Evolutionary conservation across 2,797 vertebrate genomes (phyloP).

Genomic region (Thunnus albacares): DNA sequence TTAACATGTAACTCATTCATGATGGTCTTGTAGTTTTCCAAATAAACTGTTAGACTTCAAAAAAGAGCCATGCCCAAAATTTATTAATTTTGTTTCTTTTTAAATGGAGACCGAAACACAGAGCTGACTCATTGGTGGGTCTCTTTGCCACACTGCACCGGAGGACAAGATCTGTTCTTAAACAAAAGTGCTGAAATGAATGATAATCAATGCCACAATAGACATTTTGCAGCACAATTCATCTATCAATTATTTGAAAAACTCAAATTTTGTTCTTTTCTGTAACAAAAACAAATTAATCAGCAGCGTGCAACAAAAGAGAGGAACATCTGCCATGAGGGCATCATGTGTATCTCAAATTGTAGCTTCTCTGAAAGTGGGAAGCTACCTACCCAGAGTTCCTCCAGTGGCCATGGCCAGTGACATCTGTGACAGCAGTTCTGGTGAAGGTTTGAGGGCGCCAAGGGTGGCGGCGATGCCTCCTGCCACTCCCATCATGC

Average conservation of each 20-base stretch:
- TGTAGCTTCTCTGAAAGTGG: neutral
- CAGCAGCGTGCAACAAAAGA: too few species aligned
- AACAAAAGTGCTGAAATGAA: neutral
- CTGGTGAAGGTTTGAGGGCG: constrained; percentile 83
- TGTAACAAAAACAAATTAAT: neutral
- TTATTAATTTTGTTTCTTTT: constrained; percentile 35
- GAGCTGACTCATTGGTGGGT: neutral
- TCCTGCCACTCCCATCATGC: constrained; percentile 85
- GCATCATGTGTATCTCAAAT: neutral
- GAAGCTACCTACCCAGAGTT: constrained; percentile 71
- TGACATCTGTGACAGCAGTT: constrained; percentile 86
- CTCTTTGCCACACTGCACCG: constrained; percentile 5
- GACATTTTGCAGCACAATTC: neutral
- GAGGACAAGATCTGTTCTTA: neutral
- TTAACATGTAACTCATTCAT: constrained; percentile 47
- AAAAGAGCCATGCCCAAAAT: neutral
- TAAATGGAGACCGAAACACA: constrained; percentile 26
- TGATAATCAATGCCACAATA: neutral
- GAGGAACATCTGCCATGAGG: neutral
- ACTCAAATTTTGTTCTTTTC: too few species aligned
- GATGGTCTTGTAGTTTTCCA: constrained; percentile 49
- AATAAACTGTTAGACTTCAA: constrained; percentile 56
- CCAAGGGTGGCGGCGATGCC: constrained; percentile 83
- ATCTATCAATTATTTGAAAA: neutral
- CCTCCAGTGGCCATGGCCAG: constrained; percentile 84